Base-by-base conservation (phyloP, 2,113 vertebrate genomes). In the Procapra przewalskii region DNA sequence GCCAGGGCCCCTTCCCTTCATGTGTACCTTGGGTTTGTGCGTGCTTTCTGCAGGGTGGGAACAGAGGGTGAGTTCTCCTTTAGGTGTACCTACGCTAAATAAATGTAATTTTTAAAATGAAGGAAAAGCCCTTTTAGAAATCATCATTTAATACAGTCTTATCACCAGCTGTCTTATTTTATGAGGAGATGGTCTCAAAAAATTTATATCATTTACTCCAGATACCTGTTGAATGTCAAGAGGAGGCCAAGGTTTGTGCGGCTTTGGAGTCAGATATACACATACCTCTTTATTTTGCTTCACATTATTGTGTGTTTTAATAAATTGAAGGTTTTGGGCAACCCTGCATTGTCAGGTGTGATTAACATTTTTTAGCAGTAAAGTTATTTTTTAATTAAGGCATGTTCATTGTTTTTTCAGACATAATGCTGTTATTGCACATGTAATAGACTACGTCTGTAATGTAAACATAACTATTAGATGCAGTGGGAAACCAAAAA, bases 61-160 rank as follows among this genome's bases (percentile, higher is more conserved):
- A 97, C 90, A 83, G 91, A 98, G 94, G 97, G 95, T 75, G 50
- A 96, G 91, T 98, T 99, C 98, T 99, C 98, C 99, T 98, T 98
- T 98, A 98, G 97, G 98, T 99, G 99, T 99, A 99, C 98, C 99
- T 99, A 99, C 21, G 97, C 99, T 99, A 99, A 99, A 99, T 99
- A 99, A 99, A 99, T 98, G 25, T 98, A 99, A 99, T 98, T 99
- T 99, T 98, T 99, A 99, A 99, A 98, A 98, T 77, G 71, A 25
- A 77, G n/a, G n/a, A 23, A 71, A 71, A 71, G 67, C 11, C 67
- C n/a, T 43, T 77, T 91, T 79, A 67, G 75, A 90, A 88, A 43
- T 87, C 67, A 21, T 79, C 8, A 62, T 6, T 71, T 85, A 91
- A 31, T 75, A 12, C 7, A 64, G 4, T 36, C 45, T 50, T 50